Percentiles rank a stretch among this genome's conserved stretches.
Evolutionary conservation across 2,797 vertebrate genomes (phyloP).

Genomic region (Podarcis lilfordi): DNA sequence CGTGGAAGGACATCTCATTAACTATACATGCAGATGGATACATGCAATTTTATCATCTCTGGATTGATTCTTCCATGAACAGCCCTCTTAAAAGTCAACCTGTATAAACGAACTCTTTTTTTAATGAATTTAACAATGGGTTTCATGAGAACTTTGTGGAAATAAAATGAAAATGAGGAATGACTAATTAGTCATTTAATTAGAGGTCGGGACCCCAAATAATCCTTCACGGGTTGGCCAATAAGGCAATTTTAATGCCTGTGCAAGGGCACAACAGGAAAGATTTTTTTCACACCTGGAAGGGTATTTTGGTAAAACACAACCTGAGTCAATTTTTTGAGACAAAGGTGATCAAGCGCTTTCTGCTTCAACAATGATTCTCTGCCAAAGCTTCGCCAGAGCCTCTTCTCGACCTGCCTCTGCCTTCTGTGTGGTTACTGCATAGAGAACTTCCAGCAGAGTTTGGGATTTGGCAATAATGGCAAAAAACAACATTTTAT

Average conservation of each 20-base stretch:
- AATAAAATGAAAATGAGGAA: neutral
- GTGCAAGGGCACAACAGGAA: neutral
- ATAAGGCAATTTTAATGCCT: neutral
- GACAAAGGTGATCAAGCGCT: neutral
- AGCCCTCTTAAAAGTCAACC: neutral
- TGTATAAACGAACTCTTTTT: neutral
- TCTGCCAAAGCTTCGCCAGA: neutral
- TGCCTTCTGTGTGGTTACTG: neutral
- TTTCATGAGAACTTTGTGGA: slow-evolving; percentile 1
- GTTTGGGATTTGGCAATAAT: no score
- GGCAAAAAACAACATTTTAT: no score
- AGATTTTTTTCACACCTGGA: neutral
- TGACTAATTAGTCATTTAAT: neutral
- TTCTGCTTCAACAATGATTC: neutral
- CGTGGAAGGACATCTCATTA: neutral
- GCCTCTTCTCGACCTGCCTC: neutral
- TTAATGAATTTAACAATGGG: neutral
- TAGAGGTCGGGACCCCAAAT: neutral
- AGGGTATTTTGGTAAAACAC: neutral
- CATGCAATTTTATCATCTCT: neutral
- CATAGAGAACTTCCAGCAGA: neutral
- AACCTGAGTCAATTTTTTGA: neutral
- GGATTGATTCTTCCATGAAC: neutral
- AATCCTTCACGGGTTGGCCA: neutral
- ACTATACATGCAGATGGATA: neutral